Percentiles rank a stretch among this genome's conserved stretches.
phyloP scores from a whole-genome alignment of 2,113 vertebrate genomes.

The Propithecus coquereli region DNA sequence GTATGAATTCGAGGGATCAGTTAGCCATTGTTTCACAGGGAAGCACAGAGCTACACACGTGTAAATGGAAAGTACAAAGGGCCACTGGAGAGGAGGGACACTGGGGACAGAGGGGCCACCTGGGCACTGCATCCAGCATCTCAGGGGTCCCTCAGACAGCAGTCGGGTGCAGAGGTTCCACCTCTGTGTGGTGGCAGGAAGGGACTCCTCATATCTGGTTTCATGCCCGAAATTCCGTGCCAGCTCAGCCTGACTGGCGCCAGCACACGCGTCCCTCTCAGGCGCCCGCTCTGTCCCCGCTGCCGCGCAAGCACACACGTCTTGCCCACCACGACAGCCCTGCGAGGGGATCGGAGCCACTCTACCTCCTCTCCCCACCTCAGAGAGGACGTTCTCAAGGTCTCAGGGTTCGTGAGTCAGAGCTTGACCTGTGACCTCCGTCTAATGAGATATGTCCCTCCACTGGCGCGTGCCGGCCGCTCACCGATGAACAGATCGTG shows the following conservation, averaged over 20 bases:
- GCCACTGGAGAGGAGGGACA: fast-evolving
- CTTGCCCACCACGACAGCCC: fast-evolving
- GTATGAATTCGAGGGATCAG: too few species aligned
- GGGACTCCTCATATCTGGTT: fast-evolving
- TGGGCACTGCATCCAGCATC: background rate
- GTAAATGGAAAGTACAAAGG: background rate
- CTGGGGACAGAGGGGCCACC: background rate
- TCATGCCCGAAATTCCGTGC: too few species aligned
- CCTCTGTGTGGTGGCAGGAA: background rate
- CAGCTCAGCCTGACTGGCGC: fast-evolving
- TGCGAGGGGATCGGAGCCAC: fast-evolving
- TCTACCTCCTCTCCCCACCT: fast-evolving
- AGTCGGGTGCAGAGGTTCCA: fast-evolving
- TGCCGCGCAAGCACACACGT: fast-evolving
- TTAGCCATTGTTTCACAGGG: background rate
- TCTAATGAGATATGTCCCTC: fast-evolving
- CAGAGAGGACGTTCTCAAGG: background rate
- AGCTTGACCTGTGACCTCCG: fast-evolving
- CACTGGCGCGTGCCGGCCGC: too few species aligned
- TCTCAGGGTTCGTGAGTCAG: background rate
- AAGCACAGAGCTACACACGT: background rate
- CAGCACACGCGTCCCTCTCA: too few species aligned
- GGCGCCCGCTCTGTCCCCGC: too few species aligned
- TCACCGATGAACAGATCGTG: fast-evolving
- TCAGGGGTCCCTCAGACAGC: background rate